These are phyloP conservation scores for Tenthredo notha DNA, from an alignment of 2,888 invertebrate species.

Conservation along the genomic window DNA sequence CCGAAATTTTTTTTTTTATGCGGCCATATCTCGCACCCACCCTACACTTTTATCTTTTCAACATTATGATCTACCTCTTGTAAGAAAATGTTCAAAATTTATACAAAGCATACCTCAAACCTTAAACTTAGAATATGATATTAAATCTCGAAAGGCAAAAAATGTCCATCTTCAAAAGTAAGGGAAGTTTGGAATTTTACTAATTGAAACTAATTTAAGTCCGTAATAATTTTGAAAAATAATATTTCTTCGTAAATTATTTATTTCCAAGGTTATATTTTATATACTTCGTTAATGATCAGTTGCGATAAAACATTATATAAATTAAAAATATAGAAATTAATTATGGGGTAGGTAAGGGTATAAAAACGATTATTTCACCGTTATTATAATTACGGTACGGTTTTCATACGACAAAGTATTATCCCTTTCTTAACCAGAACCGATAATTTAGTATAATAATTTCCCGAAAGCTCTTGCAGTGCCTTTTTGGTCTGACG, in stretches of 20 bases:
- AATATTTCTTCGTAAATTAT: neutral
- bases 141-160: neutral
- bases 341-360: neutral
- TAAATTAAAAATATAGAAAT: neutral
- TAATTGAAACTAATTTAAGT: no score
- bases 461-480: neutral
- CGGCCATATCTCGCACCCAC: neutral
- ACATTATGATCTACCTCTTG: neutral
- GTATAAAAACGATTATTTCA: neutral
- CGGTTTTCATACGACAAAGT: neutral
- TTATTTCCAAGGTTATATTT: neutral
- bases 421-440: neutral
- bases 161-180: neutral
- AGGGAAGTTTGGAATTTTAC: neutral
- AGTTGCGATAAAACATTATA: neutral
- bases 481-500: neutral
- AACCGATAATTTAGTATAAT: constrained; percentile 2
- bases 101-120: neutral
- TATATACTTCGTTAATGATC: neutral
- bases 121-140: neutral
- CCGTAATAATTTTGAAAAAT: neutral
- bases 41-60: neutral
- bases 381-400: neutral
- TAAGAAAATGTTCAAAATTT: neutral
- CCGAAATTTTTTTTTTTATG: neutral